Evolutionary conservation across 1,140 invertebrate species (phyloP), one percentile per base, ranked within the genome.

Genomic region (Steinernema feltiae): DNA sequence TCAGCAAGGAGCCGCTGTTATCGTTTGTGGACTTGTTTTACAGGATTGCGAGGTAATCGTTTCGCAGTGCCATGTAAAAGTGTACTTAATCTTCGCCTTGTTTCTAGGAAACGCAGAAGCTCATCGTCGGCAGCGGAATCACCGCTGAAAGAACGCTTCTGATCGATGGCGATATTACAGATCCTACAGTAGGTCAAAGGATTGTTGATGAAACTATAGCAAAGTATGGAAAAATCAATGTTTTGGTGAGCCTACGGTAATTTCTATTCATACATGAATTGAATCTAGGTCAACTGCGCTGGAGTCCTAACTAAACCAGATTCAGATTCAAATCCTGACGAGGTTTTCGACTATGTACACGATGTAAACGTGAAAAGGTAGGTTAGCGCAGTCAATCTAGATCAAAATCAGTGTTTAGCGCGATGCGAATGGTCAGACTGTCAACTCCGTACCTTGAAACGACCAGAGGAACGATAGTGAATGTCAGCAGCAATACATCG

Each of bases 381-480:
- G 1, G 48, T 63, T 72, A 31, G 48, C 7, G 15, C 35, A 30
- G n/a, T 0, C 27, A 1, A 73, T 1, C 1, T n/a, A 35, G 27
- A 41, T 41, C 18, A 18, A 41, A 41, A 41, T 41, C 7, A 41
- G 35, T 18, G 35, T 41, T 41, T 41, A 78, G 76, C 3, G 87
- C 94, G 17, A 94, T 93, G 85, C 90, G 94, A 72, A 83, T 97
- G 74, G 94, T 92, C 0, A 91, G 91, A 90, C 83, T 95, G 69
- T 92, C 92, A 30, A 91, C 92, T 0, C 94, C 94, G 0, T 90
- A 95, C 87, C 87, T 97, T 12, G 88, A 93, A 1, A 90, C 92
- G 86, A 91, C 91, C 0, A 92, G 93, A 87, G 93, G 93, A 32
- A 92, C 91, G 78, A 92, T 95, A 81, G 92, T 97, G 0, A 97